Percentiles rank a stretch among this genome's conserved stretches.
phyloP scores from a whole-genome alignment of 2,888 invertebrate genomes.

The Callosobruchus maculatus region DNA sequence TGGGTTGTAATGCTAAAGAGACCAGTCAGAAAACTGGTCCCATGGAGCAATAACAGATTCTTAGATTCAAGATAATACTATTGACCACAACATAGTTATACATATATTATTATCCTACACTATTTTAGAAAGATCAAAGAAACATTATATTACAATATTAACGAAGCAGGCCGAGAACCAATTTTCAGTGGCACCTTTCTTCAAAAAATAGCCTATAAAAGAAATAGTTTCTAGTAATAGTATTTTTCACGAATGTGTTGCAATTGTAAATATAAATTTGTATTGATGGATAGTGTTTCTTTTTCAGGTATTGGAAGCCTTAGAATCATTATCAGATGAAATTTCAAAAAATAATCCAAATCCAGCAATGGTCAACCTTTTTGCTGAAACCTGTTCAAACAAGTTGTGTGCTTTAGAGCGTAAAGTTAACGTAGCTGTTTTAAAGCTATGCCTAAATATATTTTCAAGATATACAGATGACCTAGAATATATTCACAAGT shows the following conservation, averaged over 20 bases:
- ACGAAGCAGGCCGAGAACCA: too few relatives aligned
- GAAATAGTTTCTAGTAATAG: neutral
- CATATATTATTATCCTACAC: too few relatives aligned
- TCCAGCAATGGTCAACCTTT: conserved; percentile 54
- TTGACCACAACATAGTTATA: too few relatives aligned
- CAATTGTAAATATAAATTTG: too few relatives aligned
- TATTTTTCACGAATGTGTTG: neutral
- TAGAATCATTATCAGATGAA: conserved; percentile 51
- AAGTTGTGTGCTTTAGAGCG: conserved; percentile 62
- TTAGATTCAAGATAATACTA: too few relatives aligned
- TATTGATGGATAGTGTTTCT: conserved; percentile 1
- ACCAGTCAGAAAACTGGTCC: too few relatives aligned
- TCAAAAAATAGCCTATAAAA: too few relatives aligned
- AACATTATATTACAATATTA: too few relatives aligned
- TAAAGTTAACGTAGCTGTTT: conserved; percentile 62
- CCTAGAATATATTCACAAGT: conserved; percentile 33
- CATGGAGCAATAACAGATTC: too few relatives aligned
- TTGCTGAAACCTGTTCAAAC: conserved; percentile 59
- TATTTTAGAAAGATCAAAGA: too few relatives aligned
- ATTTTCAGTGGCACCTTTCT: too few relatives aligned
- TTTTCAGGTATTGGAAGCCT: conserved; percentile 54
- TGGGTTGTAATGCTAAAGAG: too few relatives aligned
- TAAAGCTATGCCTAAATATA: conserved; percentile 55
- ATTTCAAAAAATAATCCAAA: conserved; percentile 49
- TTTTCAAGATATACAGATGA: conserved; percentile 38